Evolutionary conservation across 1,140 invertebrate genomes (phyloP).

Genomic region (Bemisia tabaci): DNA sequence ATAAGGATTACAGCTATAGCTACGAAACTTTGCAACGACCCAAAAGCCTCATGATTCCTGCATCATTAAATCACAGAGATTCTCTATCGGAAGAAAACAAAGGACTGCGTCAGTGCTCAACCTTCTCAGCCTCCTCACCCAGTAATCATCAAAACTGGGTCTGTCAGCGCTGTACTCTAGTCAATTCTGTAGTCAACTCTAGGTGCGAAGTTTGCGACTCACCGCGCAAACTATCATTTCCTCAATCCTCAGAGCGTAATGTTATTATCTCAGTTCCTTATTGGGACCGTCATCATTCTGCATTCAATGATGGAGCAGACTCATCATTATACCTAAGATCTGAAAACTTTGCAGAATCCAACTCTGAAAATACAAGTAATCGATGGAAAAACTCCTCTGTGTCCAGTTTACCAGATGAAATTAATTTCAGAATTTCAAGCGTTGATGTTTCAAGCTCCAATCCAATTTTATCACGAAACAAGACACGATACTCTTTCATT

Average conservation of each 20-base stretch:
- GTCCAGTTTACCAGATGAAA: neutral
- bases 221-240: constrained; percentile 27
- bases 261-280: constrained; percentile 16
- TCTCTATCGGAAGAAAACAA: neutral
- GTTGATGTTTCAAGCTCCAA: neutral
- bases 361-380: no score
- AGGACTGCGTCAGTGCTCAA: constrained; percentile 28
- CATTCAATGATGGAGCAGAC: neutral
- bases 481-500: neutral
- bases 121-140: constrained; percentile 6
- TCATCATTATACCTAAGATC: constrained; percentile 23
- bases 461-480: neutral
- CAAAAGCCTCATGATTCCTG: neutral
- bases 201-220: constrained; percentile 49
- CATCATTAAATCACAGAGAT: neutral
- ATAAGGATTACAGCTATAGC: constrained; percentile 5
- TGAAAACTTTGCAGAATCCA: no score
- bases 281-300: constrained; percentile 18
- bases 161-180: constrained; percentile 42
- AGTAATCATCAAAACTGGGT: constrained; percentile 31
- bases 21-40: constrained; percentile 25
- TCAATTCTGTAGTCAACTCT: constrained; percentile 35
- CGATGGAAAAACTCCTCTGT: constrained; percentile 30
- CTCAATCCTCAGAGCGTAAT: neutral
- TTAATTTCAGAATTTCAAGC: no score